phyloP scores from a whole-genome alignment of 2,113 vertebrate species.

The Salvelinus fontinalis region DNA sequence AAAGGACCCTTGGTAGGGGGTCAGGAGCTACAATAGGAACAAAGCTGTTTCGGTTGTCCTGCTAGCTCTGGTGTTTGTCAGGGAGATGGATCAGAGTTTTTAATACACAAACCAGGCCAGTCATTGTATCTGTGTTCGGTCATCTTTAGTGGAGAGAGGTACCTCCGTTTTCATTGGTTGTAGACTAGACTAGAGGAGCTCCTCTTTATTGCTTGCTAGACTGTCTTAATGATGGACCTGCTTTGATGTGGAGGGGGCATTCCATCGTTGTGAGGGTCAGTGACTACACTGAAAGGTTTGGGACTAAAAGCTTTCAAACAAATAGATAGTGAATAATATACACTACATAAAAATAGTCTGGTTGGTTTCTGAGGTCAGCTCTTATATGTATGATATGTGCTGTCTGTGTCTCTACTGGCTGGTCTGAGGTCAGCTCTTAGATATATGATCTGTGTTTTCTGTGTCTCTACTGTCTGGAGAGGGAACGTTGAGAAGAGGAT shows the following conservation, averaged over 20 bases:
- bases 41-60: conserved; percentile 62
- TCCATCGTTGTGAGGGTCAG: conserved; percentile 32
- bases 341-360: background rate
- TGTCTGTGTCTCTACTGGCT: conserved; percentile 28
- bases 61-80: conserved; percentile 53
- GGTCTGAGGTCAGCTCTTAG: conserved; percentile 58
- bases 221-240: conserved; percentile 12
- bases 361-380: conserved; percentile 50
- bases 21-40: conserved; percentile 67
- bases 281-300: conserved; percentile 27
- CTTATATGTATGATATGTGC: conserved; percentile 55
- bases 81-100: conserved; percentile 54
- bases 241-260: conserved; percentile 54
- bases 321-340: background rate
- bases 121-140: conserved; percentile 46
- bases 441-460: conserved; percentile 49
- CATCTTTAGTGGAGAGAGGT: conserved; percentile 46
- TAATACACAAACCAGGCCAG: conserved; percentile 46
- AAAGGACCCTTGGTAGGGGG: conserved; percentile 73
- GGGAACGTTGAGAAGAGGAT: conserved; percentile 52
- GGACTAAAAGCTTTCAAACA: conserved; percentile 18
- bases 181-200: background rate
- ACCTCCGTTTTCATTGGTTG: conserved; percentile 20
- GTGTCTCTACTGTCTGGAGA: conserved; percentile 50
- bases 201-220: conserved; percentile 22